Base-by-base conservation (phyloP, 2,888 invertebrate species). In the Willowsia nigromaculata region DNA sequence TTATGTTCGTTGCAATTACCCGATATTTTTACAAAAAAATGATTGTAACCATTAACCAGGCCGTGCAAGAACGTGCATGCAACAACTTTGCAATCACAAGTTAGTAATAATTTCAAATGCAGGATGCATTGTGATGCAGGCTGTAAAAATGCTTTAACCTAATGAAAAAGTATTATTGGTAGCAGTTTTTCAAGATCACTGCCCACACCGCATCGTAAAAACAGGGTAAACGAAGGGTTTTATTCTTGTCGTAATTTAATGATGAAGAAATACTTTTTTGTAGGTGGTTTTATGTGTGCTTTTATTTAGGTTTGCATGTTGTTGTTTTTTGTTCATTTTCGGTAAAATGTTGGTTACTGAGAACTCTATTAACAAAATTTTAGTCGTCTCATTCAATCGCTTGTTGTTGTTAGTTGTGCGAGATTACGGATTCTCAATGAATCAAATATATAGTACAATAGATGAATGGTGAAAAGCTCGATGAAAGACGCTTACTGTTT, bases 261-360 rank as follows among this genome's bases (percentile, higher is more conserved):
- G 65, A 65, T 65, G 65, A 33, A 37, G 13, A 13, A 37, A n/a
- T 37, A 65, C 27, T 15, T 62, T 7, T 27, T 30, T 33, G 33
- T 11, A 7, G n/a, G n/a, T 65, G 7, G 0, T 30, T 30, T 62
- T 30, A 30, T 30, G 9, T 22, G 22, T 65, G 27, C 37, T 37
- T 37, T 5, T 65, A 22, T 65, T 37, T 65, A 65, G 37, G 22
- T 15, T 65, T 65, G 18, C 11, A 22, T 18, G 56, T 9, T 56
- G 18, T 9, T 56, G 18, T 15, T 27, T 65, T 37, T 33, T 65
- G 65, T 65, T 27, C 65, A 37, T 37, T 22, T 62, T 65, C n/a
- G 27, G 65, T n/a, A 18, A 65, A 65, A 65, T 33, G 65, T 65
- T 65, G 65, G 65, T 37, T 65, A 65, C 65, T 33, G 37, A 65